Evolutionary conservation across 2,888 invertebrate species (phyloP), one percentile per base, ranked within the genome.

Genomic region (Euplagia quadripunctaria): DNA sequence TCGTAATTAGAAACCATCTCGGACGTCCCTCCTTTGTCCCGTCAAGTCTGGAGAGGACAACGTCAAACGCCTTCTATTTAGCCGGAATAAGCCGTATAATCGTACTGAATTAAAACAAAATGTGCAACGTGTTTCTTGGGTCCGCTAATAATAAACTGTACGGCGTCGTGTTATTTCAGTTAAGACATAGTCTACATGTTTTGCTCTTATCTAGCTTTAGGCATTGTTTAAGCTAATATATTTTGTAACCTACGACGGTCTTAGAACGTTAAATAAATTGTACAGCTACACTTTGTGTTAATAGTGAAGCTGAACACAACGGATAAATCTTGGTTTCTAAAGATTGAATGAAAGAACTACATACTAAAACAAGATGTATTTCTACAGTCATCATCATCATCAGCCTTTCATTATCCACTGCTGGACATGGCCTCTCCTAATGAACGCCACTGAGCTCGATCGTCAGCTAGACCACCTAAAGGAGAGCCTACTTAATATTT

Each of bases 1-100:
- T 92, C 93, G 95, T 96, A 96, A 96, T 96, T 96, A 95, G 95
- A 95, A 94, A 94, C 94, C 95, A 93, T 95, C 95, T 95, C 94
- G 92, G 91, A 91, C 91, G 92, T 89, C 90, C 91, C 90, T 91
- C 94, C 95, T 94, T 94, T 94, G 94, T 93, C 89, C 91, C 91
- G 92, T 92, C 93, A 89, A 89, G 92, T 90, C 92, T 88, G 89
- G 85, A 84, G 87, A 86, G 89, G 90, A 88, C 88, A 89, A 89
- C 91, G 90, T 91, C 94, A 91, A 91, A 93, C 90, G 92, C 91
- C 92, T 92, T 92, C 91, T 91, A 93, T 94, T 94, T 94, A 94
- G 90, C 86, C 89, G 86, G 86, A 86, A 89, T 91, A 86, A 91
- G 89, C 91, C 84, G 88, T 90, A 89, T 92, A 91, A 91, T 92